Evolutionary conservation across 2,113 vertebrate species (phyloP).

Genomic region (Ammospiza caudacuta): DNA sequence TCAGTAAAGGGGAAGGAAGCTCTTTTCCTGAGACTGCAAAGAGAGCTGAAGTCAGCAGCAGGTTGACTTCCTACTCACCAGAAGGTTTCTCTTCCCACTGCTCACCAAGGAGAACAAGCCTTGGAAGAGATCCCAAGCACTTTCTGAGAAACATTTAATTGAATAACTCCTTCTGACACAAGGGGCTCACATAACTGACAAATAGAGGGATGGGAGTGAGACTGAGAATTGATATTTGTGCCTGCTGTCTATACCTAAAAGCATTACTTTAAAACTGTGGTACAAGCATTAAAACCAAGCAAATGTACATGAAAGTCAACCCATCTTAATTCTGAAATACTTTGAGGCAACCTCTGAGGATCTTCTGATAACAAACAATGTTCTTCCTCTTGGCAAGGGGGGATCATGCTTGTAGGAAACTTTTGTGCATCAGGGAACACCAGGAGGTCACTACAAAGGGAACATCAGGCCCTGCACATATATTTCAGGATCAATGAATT

Average conservation of each 20-base stretch:
- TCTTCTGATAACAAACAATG: not conserved
- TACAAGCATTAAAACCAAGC: not conserved
- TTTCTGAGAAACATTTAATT: not conserved
- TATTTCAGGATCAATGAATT: not conserved
- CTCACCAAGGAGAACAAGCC: not conserved
- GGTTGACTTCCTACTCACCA: slow-evolving; percentile 27
- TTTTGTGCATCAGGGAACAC: not conserved
- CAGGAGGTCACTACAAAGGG: not conserved
- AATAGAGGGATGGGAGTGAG: not conserved
- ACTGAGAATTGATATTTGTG: not conserved
- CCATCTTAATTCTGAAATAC: not conserved
- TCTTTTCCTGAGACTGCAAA: not conserved
- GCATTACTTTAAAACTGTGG: not conserved
- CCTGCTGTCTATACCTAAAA: not conserved
- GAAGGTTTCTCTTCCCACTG: slow-evolving; percentile 9
- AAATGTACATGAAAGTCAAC: not conserved
- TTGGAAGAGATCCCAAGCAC: not conserved
- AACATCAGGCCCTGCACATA: not conserved
- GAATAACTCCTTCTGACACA: not conserved
- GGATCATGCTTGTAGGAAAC: not conserved
- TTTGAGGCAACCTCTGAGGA: not conserved
- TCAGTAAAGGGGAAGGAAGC: not conserved
- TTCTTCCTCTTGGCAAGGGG: not conserved
- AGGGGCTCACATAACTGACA: fast-evolving
- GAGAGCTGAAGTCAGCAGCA: slow-evolving; percentile 28